Evolutionary conservation across 1,140 invertebrate species (phyloP).

Genomic region (Nasonia vitripennis): DNA sequence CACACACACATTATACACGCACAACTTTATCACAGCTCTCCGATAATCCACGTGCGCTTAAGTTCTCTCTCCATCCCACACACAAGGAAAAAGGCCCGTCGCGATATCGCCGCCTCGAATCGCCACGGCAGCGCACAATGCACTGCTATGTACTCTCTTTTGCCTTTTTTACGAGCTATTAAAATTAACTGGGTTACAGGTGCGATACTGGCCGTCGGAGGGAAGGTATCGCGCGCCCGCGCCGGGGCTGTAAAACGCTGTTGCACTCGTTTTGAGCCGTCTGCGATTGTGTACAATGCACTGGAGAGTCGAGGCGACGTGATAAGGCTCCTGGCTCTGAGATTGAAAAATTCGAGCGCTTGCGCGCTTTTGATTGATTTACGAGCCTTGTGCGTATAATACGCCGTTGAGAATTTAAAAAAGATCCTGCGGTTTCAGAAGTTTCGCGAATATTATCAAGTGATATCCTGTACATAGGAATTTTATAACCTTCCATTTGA

Average conservation of each 20-base stretch:
- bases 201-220: constrained; percentile 50
- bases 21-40: constrained; percentile 33
- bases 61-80: background rate
- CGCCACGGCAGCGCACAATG: background rate
- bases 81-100: background rate
- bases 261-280: background rate
- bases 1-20: background rate
- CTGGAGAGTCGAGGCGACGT: no score
- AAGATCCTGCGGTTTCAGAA: no score
- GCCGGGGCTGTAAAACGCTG: background rate
- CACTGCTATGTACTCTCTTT: background rate
- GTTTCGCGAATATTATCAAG: background rate
- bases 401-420: no score
- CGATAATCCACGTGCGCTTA: constrained; percentile 37
- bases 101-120: background rate
- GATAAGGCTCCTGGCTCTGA: background rate
- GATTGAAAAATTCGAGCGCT: background rate
- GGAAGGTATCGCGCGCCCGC: background rate
- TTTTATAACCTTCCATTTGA: constrained; percentile 37
- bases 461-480: background rate
- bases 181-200: constrained; percentile 63
- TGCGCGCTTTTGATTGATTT: background rate
- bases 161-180: constrained; percentile 52
- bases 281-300: background rate
- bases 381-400: background rate